Percentiles rank a stretch among this genome's conserved stretches.
phyloP scores from a whole-genome alignment of 2,888 invertebrate species.

The Mythimna vitellina region DNA sequence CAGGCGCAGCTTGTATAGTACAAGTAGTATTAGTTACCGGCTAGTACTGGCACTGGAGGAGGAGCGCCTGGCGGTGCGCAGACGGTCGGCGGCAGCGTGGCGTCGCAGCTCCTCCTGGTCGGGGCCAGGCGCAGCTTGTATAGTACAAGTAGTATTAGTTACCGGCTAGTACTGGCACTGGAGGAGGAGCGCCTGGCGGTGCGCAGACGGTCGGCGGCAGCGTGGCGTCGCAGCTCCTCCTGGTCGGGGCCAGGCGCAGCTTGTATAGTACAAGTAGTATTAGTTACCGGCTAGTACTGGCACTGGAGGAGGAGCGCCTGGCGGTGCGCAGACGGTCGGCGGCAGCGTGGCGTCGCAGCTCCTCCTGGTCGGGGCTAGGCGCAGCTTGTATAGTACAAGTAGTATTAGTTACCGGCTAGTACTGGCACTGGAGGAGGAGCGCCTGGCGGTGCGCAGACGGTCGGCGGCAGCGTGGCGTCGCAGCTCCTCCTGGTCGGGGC shows the following conservation, averaged over 20 bases:
- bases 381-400: conserved; percentile 67
- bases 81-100: conserved; percentile 85
- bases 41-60: conserved; percentile 89
- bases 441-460: conserved; percentile 84
- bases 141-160: conserved; percentile 4
- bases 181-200: conserved; percentile 88
- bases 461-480: conserved; percentile 89
- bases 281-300: conserved; percentile 86
- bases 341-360: conserved; percentile 90
- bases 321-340: conserved; percentile 86
- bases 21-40: conserved; percentile 70
- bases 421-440: conserved; percentile 90
- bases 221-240: conserved; percentile 92
- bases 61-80: conserved; percentile 86
- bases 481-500: conserved; percentile 96
- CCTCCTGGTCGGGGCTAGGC: conserved; percentile 97
- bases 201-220: conserved; percentile 83
- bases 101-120: conserved; percentile 95
- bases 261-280: neutral
- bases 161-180: conserved; percentile 89
- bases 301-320: conserved; percentile 88
- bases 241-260: conserved; percentile 95
- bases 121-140: conserved; percentile 92
- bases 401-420: conserved; percentile 77
- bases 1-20: conserved; percentile 88